Evolutionary conservation across 30 jellyfish, hydroid and myxozoan genomes (phyloP), one percentile per base, ranked within the genome.

Genomic region (Cassiopea andromeda): DNA sequence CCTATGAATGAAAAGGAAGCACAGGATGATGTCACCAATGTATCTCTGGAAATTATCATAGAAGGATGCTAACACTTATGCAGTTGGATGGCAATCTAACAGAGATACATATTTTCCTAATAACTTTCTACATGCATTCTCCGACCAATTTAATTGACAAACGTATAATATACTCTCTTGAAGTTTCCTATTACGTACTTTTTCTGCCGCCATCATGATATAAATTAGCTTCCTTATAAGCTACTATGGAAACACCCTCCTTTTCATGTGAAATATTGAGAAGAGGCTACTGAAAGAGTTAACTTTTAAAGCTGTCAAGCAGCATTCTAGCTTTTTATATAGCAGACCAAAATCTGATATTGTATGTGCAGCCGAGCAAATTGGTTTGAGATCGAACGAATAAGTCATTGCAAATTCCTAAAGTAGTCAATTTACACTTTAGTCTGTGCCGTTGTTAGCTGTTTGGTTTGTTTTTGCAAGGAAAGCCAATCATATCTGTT

Each of bases 151-250:
- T 3, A 3, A 54, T 54, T 54, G 7, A 10, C 64, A 10, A 10
- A 54, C 12, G 12, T 54, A 27, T 54, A 54, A 54, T 3, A 54
- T 54, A 54, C 12, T 54, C 64, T 54, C 10, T 3, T 3, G 12
- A 54, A 54, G 12, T 54, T 54, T 54, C 10, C 8, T 5, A 0
- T 4, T 70, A 50, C 93, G 12, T 74, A 85, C 93, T 85, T 85
- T 85, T 6, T 74, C 87, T 7, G 87, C 93, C 80, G 87, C 87
- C 93, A 83, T 83, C 54, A 46, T 85, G 48, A 49, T 7, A 59
- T 59, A 3, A 73, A 72, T 7, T 73, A 72, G 86, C 85, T 77
- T 81, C 80, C 14, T 46, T 0, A 45, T 15, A 14, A n/a, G 80
- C 57, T 87, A 46, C 78, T 54, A 78, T 75, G 80, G 74, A 64